These are phyloP conservation scores for Aphis gossypii DNA, from an alignment of 1,140 invertebrate species.

Conservation along the genomic window DNA sequence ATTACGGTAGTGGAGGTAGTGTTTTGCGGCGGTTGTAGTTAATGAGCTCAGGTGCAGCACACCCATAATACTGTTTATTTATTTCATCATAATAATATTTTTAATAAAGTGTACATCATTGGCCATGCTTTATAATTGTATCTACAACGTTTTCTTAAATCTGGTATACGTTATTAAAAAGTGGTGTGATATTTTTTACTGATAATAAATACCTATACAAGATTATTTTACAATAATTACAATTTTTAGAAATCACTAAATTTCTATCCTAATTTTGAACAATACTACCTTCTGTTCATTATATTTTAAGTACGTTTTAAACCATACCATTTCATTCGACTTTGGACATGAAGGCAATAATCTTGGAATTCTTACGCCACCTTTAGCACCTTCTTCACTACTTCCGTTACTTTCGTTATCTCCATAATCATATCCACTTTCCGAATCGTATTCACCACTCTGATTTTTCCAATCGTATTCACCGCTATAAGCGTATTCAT, in stretches of 20 bases:
- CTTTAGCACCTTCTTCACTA: background rate
- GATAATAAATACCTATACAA: background rate
- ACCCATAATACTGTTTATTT: too few species aligned
- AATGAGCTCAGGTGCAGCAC: background rate
- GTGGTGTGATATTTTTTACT: background rate
- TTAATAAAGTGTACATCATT: too few species aligned
- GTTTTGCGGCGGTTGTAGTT: background rate
- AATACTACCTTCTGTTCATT: accelerated
- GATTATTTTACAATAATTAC: background rate
- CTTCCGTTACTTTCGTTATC: background rate
- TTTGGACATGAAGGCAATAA: background rate
- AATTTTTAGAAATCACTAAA: background rate
- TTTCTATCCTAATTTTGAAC: background rate
- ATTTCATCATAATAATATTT: background rate
- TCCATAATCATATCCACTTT: background rate
- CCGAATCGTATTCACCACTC: too few species aligned
- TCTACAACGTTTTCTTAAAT: background rate
- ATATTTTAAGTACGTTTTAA: background rate
- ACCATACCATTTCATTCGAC: background rate
- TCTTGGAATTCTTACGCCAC: background rate
- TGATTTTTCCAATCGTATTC: too few species aligned
- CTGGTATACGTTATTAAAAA: background rate
- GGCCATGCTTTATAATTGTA: background rate
- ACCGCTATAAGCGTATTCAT: too few species aligned
- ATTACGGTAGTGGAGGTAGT: background rate